Base-by-base conservation (phyloP, 2,888 invertebrate genomes). In the Pelosia muscerda region DNA sequence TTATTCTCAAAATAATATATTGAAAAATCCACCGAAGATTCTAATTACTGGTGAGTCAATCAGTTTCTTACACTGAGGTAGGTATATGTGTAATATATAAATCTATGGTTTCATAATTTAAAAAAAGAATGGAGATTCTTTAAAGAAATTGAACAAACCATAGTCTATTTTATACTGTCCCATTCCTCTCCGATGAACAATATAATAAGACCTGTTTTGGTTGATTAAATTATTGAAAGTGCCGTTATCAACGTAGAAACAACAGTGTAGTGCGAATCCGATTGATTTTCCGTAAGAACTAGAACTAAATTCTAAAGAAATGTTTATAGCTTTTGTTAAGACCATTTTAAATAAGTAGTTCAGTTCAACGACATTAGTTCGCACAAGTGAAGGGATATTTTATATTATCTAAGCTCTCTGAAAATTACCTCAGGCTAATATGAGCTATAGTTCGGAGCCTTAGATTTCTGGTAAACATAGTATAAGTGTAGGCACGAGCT, bases 11-110 rank as follows among this genome's bases (percentile, higher is more conserved):
- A 84, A 82, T 65, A 84, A 77, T 56, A 72, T 80, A 55, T 81
- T 78, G 58, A 85, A 85, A 74, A 91, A 85, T 63, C 86, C 93
- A 9, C 96, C 96, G 31, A 95, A 95, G 86, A 95, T 96, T 81
- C 89, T 96, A 59, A 96, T 96, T 56, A 96, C 96, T 57, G 96
- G 95, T 95, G 84, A 94, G 92, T 90, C n/a, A n/a, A n/a, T n/a
- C n/a, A n/a, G n/a, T n/a, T n/a, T n/a, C n/a, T n/a, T n/a, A n/a
- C n/a, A n/a, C n/a, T n/a, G n/a, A n/a, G n/a, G n/a, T n/a, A n/a
- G n/a, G n/a, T n/a, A n/a, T n/a, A n/a, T n/a, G n/a, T n/a, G n/a
- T n/a, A n/a, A n/a, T n/a, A n/a, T n/a, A n/a, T n/a, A n/a, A n/a
- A n/a, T n/a, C n/a, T n/a, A n/a, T n/a, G n/a, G n/a, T n/a, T n/a